phyloP scores from a whole-genome alignment of 2,797 vertebrate species.

The Eidolon dupreanum region DNA sequence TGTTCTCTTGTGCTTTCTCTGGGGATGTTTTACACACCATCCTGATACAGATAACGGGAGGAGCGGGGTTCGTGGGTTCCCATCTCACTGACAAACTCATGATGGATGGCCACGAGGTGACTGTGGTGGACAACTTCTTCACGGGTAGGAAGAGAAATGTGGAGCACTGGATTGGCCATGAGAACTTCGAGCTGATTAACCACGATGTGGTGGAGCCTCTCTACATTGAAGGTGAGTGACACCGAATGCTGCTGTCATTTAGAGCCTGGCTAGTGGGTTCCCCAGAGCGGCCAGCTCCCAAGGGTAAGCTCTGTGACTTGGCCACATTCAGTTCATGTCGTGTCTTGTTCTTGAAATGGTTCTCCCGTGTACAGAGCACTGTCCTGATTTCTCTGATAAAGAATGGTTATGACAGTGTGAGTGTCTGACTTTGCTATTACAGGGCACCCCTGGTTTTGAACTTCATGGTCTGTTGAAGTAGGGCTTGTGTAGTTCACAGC shows the following conservation, averaged over 20 bases:
- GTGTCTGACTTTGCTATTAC: neutral
- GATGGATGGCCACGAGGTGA: slow-evolving; percentile 99
- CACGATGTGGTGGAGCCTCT: slow-evolving; percentile 99
- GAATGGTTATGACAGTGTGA: rapidly evolving
- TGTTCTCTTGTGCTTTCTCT: slow-evolving; percentile 80
- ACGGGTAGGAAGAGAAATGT: slow-evolving; percentile 99
- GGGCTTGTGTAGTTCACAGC: neutral
- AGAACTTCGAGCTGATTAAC: slow-evolving; percentile 99
- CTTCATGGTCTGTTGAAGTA: neutral
- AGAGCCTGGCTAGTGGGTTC: rapidly evolving
- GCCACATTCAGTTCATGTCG: rapidly evolving
- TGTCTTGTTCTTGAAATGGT: neutral
- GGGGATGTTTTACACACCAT: slow-evolving; percentile 81
- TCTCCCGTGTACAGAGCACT: neutral
- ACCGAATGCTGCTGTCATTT: rapidly evolving
- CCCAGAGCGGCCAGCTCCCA: rapidly evolving
- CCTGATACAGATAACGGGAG: slow-evolving; percentile 91
- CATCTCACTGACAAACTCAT: slow-evolving; percentile 99
- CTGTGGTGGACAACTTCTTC: slow-evolving; percentile 99
- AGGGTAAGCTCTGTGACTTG: rapidly evolving
- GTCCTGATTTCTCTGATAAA: neutral
- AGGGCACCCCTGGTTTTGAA: neutral
- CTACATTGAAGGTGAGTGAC: slow-evolving; percentile 95
- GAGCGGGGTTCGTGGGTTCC: slow-evolving; percentile 98
- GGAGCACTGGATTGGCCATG: slow-evolving; percentile 99